Evolutionary conservation across 2,888 invertebrate genomes (phyloP).

Genomic region (Drosophila pseudotakahashii): DNA sequence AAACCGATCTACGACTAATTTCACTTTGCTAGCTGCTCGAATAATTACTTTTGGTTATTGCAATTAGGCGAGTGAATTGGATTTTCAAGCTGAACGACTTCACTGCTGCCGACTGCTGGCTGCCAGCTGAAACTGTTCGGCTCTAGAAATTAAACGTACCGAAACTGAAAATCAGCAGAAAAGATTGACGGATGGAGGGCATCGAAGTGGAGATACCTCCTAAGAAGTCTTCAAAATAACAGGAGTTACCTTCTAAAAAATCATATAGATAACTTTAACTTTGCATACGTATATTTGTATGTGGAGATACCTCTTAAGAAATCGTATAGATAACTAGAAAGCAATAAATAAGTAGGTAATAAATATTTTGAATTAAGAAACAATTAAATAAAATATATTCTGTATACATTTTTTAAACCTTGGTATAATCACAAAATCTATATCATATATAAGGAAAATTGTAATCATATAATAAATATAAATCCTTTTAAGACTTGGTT

Average conservation of each 20-base stretch:
- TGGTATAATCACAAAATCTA: no score
- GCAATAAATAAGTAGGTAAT: no score
- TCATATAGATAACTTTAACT: no score
- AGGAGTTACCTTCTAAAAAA: no score
- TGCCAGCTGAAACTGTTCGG: constrained; percentile 43
- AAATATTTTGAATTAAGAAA: no score
- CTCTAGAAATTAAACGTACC: constrained; percentile 70
- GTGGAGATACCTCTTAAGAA: constrained; percentile 3
- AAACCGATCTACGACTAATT: constrained; percentile 22
- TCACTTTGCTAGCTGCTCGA: constrained; percentile 61
- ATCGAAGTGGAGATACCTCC: constrained; percentile 16
- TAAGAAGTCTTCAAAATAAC: neutral
- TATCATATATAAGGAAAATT: no score
- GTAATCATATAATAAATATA: no score
- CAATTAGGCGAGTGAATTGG: constrained; percentile 66
- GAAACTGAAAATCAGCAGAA: constrained; percentile 38
- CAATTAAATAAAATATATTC: no score
- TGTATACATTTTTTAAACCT: no score
- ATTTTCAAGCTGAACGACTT: constrained; percentile 82
- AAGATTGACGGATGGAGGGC: neutral
- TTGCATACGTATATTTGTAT: no score
- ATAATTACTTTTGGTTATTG: constrained; percentile 57
- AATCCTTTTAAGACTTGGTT: no score
- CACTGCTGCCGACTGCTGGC: constrained; percentile 16
- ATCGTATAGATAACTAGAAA: no score